Evolutionary conservation across 2,113 vertebrate genomes (phyloP), one percentile per base, ranked within the genome.

Genomic region (Climacteris rufus): DNA sequence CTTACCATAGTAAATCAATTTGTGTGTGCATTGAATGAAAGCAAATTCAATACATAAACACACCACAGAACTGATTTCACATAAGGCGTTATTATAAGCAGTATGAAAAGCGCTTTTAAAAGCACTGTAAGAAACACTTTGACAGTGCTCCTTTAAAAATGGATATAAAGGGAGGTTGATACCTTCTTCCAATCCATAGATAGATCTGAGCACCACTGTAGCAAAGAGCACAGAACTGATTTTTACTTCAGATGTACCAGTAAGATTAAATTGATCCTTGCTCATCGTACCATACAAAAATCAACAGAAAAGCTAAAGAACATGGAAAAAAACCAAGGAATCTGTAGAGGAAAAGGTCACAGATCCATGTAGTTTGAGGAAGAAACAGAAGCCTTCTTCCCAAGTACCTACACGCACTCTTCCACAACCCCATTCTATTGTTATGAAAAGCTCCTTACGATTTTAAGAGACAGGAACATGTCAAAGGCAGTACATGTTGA

Each of bases 251-350:
- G 87, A 96, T 94, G 61, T 53, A 90, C 31, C 39, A 83, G 57
- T 44, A 89, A 93, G 93, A 94, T 90, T 85, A 93, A 89, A 95
- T 94, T 87, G 95, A 96, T 95, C 66, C 54, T 59, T 77, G 74
- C 66, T 91, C 84, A 91, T 63, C 0, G 35, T 50, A 93, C 83
- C 95, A 87, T 79, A 79, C 7, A 93, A 94, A 96, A 95, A 92
- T 88, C 70, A 87, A 90, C 59, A 85, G 77, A 89, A 82, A 92
- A 89, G 47, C 61, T 65, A 47, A 76, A 94, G 74, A 94, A 93
- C 56, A 42, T 44, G 54, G 33, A 45, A 93, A 91, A 91, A 94
- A 40, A 5, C 7, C 56, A 52, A 33, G 60, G 49, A 91, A 65
- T 53, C 25, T 61, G 61, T 17, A 76, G 65, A 76, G n/a, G 40